Base-by-base conservation (phyloP, 2,797 vertebrate species). In the Sarcoramphus papa region DNA sequence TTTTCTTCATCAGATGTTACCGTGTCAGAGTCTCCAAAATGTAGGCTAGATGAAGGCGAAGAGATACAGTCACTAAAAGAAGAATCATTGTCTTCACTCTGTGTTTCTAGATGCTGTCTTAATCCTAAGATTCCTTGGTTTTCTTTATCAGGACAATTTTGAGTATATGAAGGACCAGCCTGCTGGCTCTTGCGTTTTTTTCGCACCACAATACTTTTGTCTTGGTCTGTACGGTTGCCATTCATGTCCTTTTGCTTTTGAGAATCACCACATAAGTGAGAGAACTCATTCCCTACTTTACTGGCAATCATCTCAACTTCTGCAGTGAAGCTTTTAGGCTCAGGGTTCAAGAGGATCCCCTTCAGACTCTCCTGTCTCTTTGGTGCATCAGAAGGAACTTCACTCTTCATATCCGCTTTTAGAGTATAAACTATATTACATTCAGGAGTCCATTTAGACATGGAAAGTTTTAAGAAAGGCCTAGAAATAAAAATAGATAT, bases 131-230 rank as follows among this genome's bases (percentile, higher is more conserved):
- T 93, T 90, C 97, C 98, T 97, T 98, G 98, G 72, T 97, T 98
- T 93, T 99, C 99, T 97, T 99, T 99, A 56, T 99, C 96, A 31
- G 98, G 98, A 97, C 99, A 99, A 86, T 97, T 98, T 31, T 98
- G 98, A 77, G 97, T 45, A 90, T 98, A 99, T 0, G 99, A 99
- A 35, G 99, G 99, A 96, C 99, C 99, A 91, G 99, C 99, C 98
- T 99, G 99, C 98, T 99, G 99, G 98, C 99, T 99, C 98, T 99
- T 99, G 96, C 99, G 98, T 96, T 99, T 99, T 96, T 99, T 99
- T 83, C 99, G 98, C 73, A 98, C 98, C 40, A 98, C 97, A 12
- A 99, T 98, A 95, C 97, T 98, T 96, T 99, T 98, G 62, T 99
- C 99, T 63, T 98, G 98, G 96, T 99, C 99, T 94, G 98, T 98